Evolutionary conservation across 2,888 invertebrate species (phyloP).

Genomic region (Himalopsyche tibetana): DNA sequence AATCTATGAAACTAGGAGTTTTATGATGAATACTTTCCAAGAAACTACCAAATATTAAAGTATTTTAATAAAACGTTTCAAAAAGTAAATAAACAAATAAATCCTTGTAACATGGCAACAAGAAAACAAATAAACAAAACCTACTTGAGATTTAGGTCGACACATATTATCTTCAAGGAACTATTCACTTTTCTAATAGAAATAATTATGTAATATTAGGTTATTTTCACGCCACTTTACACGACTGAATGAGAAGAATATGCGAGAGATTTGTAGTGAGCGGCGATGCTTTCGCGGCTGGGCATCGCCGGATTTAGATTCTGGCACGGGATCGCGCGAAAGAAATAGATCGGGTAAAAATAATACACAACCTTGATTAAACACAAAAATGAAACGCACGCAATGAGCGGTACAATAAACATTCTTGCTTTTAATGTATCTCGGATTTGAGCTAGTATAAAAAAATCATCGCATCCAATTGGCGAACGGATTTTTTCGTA

Average conservation of each 20-base stretch:
- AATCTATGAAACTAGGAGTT: no score
- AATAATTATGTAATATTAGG: background rate
- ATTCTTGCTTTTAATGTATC: no score
- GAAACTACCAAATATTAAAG: no score
- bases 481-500: no score
- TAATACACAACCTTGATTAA: background rate
- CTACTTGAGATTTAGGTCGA: conserved; percentile 9
- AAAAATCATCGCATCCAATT: no score
- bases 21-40: no score
- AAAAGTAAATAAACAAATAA: no score
- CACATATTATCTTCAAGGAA: background rate
- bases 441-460: no score
- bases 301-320: conserved; percentile 4
- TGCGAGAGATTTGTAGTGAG: background rate
- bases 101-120: no score
- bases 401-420: background rate
- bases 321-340: background rate
- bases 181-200: background rate
- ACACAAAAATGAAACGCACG: background rate
- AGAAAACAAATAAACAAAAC: no score
- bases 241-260: background rate
- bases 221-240: background rate
- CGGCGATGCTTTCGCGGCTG: conserved; percentile 23
- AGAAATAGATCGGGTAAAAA: conserved; percentile 9
- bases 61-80: no score